Evolutionary conservation across 2,797 vertebrate genomes (phyloP), one percentile per base, ranked within the genome.

Genomic region (Pachyuromys duprasi): DNA sequence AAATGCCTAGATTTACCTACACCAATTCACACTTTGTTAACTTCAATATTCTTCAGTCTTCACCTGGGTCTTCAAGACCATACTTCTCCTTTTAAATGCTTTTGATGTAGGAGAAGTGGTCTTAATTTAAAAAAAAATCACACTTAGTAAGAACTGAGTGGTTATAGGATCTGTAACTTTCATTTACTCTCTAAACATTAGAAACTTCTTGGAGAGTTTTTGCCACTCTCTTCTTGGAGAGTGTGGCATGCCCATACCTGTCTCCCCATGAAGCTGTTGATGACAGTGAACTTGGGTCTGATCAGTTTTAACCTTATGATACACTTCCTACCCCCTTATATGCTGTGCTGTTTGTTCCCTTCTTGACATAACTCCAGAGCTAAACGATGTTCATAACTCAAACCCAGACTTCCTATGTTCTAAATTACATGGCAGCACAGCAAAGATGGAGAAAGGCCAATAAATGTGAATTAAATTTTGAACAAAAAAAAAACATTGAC

Each of bases 41-140:
- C 81, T 75, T 75, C 63, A 94, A 69, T 28, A 86, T 97, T 95
- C 74, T 96, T 86, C 26, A 33, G 63, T 83, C n/a, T 91, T 86
- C 55, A 88, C 31, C 31, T 95, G 36, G 9, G 2, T 67, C 63
- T 74, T 93, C 80, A 95, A 80, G 49, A 18, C 18, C 13, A 86
- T n/a, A 89, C 75, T 82, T 26, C 45, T 89, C 22, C 11, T 39
- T 53, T 81, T 55, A 49, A 11, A 42, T 62, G 33, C 33, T 70
- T 86, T 94, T 82, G 57, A 91, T 90, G 49, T 82, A 4, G 14
- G 18, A 70, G 74, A 60, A 86, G 24, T 80, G 91, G 60, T 72
- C 81, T 91, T 70, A 4, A n/a, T n/a, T n/a, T n/a, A 95, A 80
- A 1, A 7, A 91, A 87, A 70, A 79, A 9, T 36, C 42, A 12